Evolutionary conservation across 2,888 invertebrate species (phyloP).

Genomic region (Graphium colonna): DNA sequence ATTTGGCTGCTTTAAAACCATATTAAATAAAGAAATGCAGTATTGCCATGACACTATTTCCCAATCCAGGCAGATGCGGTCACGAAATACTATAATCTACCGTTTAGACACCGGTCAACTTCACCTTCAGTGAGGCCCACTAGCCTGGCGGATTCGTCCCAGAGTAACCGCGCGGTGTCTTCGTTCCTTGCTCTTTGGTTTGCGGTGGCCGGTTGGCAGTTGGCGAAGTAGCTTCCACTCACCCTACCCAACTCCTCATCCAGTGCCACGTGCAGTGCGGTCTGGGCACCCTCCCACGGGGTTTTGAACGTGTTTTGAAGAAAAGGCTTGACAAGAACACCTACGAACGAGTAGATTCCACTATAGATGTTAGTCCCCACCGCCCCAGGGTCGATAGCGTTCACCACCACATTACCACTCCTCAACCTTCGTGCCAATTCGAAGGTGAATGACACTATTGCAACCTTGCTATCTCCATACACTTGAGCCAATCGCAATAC

Average conservation of each 20-base stretch:
- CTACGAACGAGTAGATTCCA: neutral
- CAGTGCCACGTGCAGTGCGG: slow-evolving; percentile 37
- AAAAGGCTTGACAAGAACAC: slow-evolving; percentile 77
- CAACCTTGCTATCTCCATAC: slow-evolving; percentile 76
- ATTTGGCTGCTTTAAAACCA: too few species aligned
- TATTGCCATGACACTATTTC: too few species aligned
- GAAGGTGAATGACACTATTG: slow-evolving; percentile 53
- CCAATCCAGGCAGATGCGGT: too few species aligned
- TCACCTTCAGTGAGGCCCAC: slow-evolving; percentile 45
- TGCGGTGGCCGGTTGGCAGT: slow-evolving; percentile 23
- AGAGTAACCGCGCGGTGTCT: slow-evolving; percentile 31
- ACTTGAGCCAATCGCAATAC: slow-evolving; percentile 58
- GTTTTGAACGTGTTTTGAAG: slow-evolving; percentile 32
- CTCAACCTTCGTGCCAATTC: slow-evolving; percentile 70
- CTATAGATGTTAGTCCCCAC: slow-evolving; percentile 84
- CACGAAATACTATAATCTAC: neutral
- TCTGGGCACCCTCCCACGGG: slow-evolving; percentile 44
- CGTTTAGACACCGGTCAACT: slow-evolving; percentile 28
- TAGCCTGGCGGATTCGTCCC: slow-evolving; percentile 51
- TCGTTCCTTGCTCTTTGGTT: neutral
- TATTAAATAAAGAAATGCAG: too few species aligned
- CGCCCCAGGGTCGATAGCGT: slow-evolving; percentile 91
- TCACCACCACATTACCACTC: slow-evolving; percentile 83
- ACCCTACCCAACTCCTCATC: slow-evolving; percentile 17
- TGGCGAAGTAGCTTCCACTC: slow-evolving; percentile 40